Percentiles rank a stretch among this genome's conserved stretches.
Evolutionary conservation across 2,888 invertebrate genomes (phyloP).

Genomic region (Patella ulyssiponensis): DNA sequence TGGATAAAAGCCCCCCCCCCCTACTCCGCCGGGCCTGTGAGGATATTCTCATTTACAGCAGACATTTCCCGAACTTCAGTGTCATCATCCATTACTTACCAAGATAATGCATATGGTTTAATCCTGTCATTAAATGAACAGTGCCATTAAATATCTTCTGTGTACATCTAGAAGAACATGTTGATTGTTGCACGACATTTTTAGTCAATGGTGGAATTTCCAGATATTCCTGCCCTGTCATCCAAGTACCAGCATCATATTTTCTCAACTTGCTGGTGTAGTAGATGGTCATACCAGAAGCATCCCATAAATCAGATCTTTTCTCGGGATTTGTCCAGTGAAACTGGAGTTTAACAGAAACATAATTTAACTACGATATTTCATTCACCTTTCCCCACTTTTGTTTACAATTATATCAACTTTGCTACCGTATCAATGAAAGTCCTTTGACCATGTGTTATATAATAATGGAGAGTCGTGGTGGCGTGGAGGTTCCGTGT

Average conservation of each 20-base stretch:
- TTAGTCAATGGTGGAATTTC: conserved; percentile 1
- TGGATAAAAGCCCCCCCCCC: too few species aligned
- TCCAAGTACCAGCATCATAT: conserved; percentile 9
- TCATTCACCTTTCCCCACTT: too few species aligned
- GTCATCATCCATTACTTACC: neutral
- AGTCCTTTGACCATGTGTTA: too few species aligned
- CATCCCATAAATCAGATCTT: conserved; percentile 10
- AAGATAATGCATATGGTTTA: conserved; percentile 23
- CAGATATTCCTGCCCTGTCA: conserved; percentile 8
- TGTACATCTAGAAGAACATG: conserved; percentile 12
- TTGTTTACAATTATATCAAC: too few species aligned
- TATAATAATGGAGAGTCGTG: too few species aligned
- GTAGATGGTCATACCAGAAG: conserved; percentile 14
- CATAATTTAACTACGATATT: neutral
- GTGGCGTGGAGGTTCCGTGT: too few species aligned
- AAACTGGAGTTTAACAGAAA: neutral
- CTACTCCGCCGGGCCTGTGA: too few species aligned
- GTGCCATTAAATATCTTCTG: neutral
- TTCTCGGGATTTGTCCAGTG: conserved; percentile 19
- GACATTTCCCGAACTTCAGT: too few species aligned
- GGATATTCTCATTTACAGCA: too few species aligned
- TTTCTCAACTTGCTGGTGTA: conserved; percentile 8
- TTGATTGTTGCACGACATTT: conserved; percentile 12
- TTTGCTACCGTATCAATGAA: too few species aligned
- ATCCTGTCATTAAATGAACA: conserved; percentile 2